Percentiles rank a stretch among this genome's conserved stretches.
Evolutionary conservation across 2,888 invertebrate species (phyloP).

Genomic region (Pandemis corylana): DNA sequence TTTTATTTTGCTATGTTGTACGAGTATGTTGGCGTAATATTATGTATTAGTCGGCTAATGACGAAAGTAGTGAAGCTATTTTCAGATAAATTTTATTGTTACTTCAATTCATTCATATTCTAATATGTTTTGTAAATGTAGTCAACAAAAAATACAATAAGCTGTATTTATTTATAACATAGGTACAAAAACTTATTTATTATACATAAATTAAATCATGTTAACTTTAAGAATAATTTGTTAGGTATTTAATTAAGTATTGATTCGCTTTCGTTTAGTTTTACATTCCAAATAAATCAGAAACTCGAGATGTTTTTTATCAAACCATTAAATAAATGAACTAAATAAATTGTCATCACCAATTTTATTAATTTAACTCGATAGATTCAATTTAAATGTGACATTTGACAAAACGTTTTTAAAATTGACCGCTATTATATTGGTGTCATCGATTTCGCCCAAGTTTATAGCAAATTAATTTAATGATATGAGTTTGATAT

Average conservation of each 20-base stretch:
- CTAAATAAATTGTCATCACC: slow-evolving; percentile 10
- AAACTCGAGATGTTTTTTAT: not conserved
- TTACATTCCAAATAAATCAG: not conserved
- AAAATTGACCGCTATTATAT: slow-evolving; percentile 34
- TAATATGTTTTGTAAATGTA: too few relatives aligned
- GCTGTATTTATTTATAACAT: too few relatives aligned
- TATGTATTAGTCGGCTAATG: too few relatives aligned
- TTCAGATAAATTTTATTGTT: too few relatives aligned
- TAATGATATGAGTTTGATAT: slow-evolving; percentile 26
- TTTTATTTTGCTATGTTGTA: too few relatives aligned
- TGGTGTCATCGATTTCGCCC: slow-evolving; percentile 31
- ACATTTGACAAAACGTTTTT: slow-evolving; percentile 31
- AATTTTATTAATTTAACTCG: slow-evolving; percentile 24
- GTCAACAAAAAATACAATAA: too few relatives aligned
- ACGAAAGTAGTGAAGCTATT: too few relatives aligned
- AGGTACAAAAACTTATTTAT: too few relatives aligned
- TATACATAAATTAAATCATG: not conserved
- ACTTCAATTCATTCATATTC: too few relatives aligned
- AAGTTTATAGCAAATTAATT: slow-evolving; percentile 29
- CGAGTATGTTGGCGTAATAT: too few relatives aligned
- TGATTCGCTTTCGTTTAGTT: not conserved
- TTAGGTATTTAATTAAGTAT: not conserved
- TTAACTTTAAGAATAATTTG: not conserved
- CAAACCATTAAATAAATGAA: slow-evolving; percentile 11
- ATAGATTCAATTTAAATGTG: slow-evolving; percentile 27